Conservation (phyloP, 1,140 invertebrate genomes). For the Drosophila mayri region DNA sequence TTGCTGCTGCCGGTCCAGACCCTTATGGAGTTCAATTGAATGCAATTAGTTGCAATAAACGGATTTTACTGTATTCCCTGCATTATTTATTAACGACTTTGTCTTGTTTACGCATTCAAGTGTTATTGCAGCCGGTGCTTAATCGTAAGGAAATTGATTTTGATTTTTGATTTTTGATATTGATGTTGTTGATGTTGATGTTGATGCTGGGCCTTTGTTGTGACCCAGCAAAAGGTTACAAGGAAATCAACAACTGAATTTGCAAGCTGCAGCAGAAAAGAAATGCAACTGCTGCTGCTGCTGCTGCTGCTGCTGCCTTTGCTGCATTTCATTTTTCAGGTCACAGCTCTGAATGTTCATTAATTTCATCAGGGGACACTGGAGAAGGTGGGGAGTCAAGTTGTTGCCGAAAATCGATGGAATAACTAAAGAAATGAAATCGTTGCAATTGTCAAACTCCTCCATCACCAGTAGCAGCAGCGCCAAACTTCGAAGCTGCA, state of each 20-base stretch:
- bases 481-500: constrained; percentile 11
- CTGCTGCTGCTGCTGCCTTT: background rate
- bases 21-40: constrained; percentile 54
- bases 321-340: constrained; percentile 56
- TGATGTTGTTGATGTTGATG: background rate
- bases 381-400: constrained; percentile 3
- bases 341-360: constrained; percentile 71
- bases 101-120: constrained; percentile 39
- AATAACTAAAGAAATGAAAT: constrained; percentile 60
- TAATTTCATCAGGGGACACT: constrained; percentile 57
- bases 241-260: constrained; percentile 45
- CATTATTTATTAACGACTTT: constrained; percentile 52
- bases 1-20: constrained; percentile 2
- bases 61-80: constrained; percentile 45
- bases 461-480: background rate
- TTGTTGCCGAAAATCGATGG: constrained; percentile 50
- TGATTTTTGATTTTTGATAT: constrained; percentile 14
- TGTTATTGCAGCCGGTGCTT: constrained; percentile 36
- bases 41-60: constrained; percentile 71
- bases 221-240: background rate
- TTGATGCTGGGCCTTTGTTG: constrained; percentile 15
- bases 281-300: background rate
- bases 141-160: constrained; percentile 62
- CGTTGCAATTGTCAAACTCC: constrained; percentile 52
- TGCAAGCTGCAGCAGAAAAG: constrained; percentile 27